These are phyloP conservation scores for Bergia sp. DNA, from an alignment of 92 coral and sea anemone species.

Conservation along the genomic window DNA sequence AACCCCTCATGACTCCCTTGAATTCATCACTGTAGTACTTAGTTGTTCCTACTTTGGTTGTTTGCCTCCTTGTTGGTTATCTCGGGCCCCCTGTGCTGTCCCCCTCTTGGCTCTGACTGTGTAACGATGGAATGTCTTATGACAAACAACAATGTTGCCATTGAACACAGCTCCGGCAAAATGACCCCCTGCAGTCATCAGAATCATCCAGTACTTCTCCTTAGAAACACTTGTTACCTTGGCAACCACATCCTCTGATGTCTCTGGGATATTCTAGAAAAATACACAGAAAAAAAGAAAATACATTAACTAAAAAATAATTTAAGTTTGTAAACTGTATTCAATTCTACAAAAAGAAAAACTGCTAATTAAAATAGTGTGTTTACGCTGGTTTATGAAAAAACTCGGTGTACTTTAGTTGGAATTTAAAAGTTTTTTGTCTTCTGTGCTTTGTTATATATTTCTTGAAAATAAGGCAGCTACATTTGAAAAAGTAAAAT, in stretches of 20 bases:
- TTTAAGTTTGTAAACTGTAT: no score
- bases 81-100: slow-evolving; percentile 93
- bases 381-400: no score
- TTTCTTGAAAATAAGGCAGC: no score
- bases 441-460: no score
- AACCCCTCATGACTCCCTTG: no score
- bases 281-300: neutral
- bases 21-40: neutral
- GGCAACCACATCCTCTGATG: slow-evolving; percentile 49
- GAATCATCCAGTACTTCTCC: slow-evolving; percentile 74
- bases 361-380: no score
- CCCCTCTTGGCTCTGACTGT: slow-evolving; percentile 98
- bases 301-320: neutral
- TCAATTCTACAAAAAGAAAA: no score
- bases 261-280: slow-evolving; percentile 61
- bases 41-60: slow-evolving; percentile 73
- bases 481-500: no score
- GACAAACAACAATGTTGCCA: slow-evolving; percentile 77
- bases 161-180: slow-evolving; percentile 97
- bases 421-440: no score
- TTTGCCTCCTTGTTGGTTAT: slow-evolving; percentile 87
- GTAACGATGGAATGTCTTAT: slow-evolving; percentile 96
- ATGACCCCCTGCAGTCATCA: slow-evolving; percentile 99
- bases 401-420: no score
- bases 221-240: slow-evolving; percentile 55